A percentile compares a stretch with the other conserved stretches of the same genome.
Conservation (phyloP, 2,797 vertebrate species). For the Acipenser ruthenus region DNA sequence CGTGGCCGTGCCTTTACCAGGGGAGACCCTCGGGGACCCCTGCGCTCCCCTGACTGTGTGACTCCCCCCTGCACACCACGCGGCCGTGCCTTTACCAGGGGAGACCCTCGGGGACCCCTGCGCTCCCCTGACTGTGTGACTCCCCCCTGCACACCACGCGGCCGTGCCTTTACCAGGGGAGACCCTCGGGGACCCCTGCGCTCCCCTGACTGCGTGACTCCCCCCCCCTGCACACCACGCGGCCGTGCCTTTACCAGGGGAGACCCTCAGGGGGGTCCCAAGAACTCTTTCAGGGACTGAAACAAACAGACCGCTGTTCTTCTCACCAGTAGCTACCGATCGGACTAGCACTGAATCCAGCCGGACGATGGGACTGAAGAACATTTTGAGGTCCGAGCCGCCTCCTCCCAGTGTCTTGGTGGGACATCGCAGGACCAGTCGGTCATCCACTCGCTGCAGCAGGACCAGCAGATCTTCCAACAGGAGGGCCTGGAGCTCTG, state of each 20-base stretch:
- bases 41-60: too few relatives aligned
- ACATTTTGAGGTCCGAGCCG: slow-evolving; percentile 49
- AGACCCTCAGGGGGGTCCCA: neutral
- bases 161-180: neutral
- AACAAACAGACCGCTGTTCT: neutral
- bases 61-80: too few relatives aligned
- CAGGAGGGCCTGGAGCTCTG: slow-evolving; percentile 84
- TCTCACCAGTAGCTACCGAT: slow-evolving; percentile 55
- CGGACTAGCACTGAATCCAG: slow-evolving; percentile 60
- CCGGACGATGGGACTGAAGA: slow-evolving; percentile 59
- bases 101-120: too few relatives aligned
- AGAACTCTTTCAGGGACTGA: neutral
- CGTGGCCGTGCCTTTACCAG: too few relatives aligned
- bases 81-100: too few relatives aligned
- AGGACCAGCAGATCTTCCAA: slow-evolving; percentile 82
- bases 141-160: too few relatives aligned
- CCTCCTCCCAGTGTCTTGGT: slow-evolving; percentile 61
- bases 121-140: too few relatives aligned
- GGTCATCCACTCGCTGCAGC: slow-evolving; percentile 78
- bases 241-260: too few relatives aligned
- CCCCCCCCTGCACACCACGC: too few relatives aligned
- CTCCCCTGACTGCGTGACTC: too few relatives aligned
- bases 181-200: neutral
- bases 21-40: too few relatives aligned
- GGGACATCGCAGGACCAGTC: slow-evolving; percentile 77